Evolutionary conservation across 2,113 vertebrate species (phyloP).

Genomic region (Poecile atricapillus): DNA sequence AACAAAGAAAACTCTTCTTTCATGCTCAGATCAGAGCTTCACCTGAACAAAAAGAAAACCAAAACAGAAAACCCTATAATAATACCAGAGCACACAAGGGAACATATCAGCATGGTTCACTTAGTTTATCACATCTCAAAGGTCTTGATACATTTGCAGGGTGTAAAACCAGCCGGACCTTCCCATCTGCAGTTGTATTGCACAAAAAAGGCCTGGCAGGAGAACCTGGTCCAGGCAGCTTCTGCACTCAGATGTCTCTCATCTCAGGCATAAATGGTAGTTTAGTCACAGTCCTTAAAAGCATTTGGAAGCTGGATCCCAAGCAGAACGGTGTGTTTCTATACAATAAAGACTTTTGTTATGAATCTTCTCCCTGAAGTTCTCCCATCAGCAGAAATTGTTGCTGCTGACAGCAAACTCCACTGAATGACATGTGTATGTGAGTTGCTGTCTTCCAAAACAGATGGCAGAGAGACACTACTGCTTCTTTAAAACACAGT

Average conservation of each 20-base stretch:
- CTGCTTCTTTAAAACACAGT: neutral
- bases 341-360: neutral
- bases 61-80: neutral
- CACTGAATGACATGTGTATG: neutral
- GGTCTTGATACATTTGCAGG: neutral
- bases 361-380: neutral
- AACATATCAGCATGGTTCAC: neutral
- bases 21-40: neutral
- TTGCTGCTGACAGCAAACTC: neutral
- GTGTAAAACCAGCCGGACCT: neutral
- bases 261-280: neutral
- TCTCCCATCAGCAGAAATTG: constrained; percentile 29
- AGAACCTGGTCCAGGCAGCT: neutral
- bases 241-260: neutral
- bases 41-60: neutral
- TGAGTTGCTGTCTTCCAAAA: neutral
- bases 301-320: neutral
- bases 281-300: neutral
- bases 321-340: constrained; percentile 10
- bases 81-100: neutral
- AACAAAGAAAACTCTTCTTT: neutral
- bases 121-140: neutral
- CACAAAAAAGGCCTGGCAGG: neutral
- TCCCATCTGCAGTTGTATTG: neutral
- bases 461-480: constrained; percentile 9